Percentiles rank a stretch among this genome's conserved stretches.
phyloP scores from a whole-genome alignment of 2,113 vertebrate genomes.

The Lepus timidus region DNA sequence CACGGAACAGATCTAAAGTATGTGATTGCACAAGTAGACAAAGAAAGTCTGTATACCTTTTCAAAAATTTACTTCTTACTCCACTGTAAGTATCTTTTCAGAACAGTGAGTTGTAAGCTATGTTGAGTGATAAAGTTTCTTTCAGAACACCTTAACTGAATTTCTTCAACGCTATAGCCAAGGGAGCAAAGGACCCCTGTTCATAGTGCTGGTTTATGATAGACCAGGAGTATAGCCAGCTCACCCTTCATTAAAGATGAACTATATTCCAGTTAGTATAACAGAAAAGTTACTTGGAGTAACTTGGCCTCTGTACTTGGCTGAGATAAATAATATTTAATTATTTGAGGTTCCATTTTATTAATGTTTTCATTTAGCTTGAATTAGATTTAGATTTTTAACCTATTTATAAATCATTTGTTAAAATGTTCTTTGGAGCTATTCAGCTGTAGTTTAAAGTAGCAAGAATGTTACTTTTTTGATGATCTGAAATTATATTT shows the following conservation, averaged over 20 bases:
- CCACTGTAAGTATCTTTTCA: background rate
- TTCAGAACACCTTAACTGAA: background rate
- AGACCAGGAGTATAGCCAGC: background rate
- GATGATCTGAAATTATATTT: background rate
- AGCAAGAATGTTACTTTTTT: background rate
- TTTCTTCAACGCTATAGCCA: background rate
- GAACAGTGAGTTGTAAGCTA: background rate
- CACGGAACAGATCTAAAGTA: background rate
- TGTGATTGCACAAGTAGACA: background rate
- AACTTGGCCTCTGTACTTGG: background rate
- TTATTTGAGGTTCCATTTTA: background rate
- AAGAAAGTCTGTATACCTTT: background rate
- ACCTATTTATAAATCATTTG: background rate
- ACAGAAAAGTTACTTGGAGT: background rate
- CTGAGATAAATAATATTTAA: background rate
- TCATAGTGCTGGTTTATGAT: background rate
- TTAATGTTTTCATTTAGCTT: slow-evolving; percentile 2
- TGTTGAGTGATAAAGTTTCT: background rate
- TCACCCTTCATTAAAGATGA: background rate
- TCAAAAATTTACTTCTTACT: background rate
- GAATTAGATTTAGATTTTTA: background rate
- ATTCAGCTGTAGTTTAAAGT: background rate
- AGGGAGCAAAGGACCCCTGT: background rate
- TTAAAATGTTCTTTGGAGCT: background rate
- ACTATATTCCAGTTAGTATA: background rate